Evolutionary conservation across 2,113 vertebrate genomes (phyloP), one percentile per base, ranked within the genome.

Genomic region (Elachura formosa): DNA sequence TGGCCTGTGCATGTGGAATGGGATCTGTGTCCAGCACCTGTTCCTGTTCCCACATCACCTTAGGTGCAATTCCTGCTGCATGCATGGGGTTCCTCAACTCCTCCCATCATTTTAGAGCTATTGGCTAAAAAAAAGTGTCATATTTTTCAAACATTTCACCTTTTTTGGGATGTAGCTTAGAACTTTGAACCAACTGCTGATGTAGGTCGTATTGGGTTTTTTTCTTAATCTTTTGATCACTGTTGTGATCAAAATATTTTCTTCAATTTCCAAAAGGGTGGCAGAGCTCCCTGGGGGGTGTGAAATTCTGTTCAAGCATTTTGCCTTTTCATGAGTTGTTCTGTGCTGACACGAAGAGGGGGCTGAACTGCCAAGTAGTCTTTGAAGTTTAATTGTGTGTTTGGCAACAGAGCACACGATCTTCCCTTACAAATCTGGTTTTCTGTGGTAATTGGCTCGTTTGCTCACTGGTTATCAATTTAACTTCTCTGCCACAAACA

Each of bases 311-410:
- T 71, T 67, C 36, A 23, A 91, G 66, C 25, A 68, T 92, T 96
- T 95, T 90, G 81, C 86, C 72, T 62, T 91, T 94, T 68, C 89
- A 93, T 72, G 24, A 79, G 62, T 94, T 89, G 66, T 67, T 95
- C 41, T 83, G 82, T 90, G 77, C 85, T 95, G 26, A 78, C 69
- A 58, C 55, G 72, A 93, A 74, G 95, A 93, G 59, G 84, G 61
- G 84, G 76, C 73, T 63, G 89, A 92, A 46, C 94, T 95, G 95
- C 96, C 96, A 97, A 90, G 72, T 80, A 7, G 14, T 75, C 94
- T 97, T 96, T 96, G 96, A 97, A 94, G 96, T 96, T 91, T 96
- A 97, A 97, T 97, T 97, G 96, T 97, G 95, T 95, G 48, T 91
- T 96, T 96, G 91, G 88, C 96, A 97, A 71, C 15, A 7, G 96